These are phyloP conservation scores for Diadophis punctatus DNA, from an alignment of 2,113 vertebrate species.

Conservation along the genomic window DNA sequence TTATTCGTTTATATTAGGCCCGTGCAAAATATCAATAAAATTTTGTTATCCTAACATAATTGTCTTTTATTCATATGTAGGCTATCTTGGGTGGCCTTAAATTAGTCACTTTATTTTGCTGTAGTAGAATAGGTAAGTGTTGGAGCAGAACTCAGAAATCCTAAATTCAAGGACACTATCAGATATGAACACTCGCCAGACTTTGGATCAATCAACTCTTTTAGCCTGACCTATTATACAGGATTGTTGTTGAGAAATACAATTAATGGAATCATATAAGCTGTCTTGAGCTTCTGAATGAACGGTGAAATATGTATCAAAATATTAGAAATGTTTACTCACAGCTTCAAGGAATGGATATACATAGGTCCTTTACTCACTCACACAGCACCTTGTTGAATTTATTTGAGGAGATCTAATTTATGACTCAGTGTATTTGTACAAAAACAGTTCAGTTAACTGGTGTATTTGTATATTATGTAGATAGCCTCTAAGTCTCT, in stretches of 20 bases:
- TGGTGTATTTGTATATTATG: neutral
- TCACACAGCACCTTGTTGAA: neutral
- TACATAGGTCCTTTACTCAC: neutral
- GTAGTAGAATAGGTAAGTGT: neutral
- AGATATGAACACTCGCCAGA: neutral
- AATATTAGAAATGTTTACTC: neutral
- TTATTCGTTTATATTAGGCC: neutral
- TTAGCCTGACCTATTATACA: neutral
- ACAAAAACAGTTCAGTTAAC: neutral
- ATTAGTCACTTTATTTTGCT: neutral
- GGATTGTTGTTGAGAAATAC: neutral
- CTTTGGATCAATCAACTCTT: neutral
- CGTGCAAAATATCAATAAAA: neutral
- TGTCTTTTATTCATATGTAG: neutral
- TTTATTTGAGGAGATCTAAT: neutral
- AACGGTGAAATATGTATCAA: neutral
- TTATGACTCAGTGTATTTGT: neutral
- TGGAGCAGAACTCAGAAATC: neutral
- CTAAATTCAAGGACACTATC: neutral
- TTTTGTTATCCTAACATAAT: neutral
- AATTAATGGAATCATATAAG: neutral
- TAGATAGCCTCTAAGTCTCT: neutral
- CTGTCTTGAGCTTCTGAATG: neutral
- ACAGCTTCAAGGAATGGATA: neutral
- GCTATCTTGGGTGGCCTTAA: neutral